phyloP scores from a whole-genome alignment of 2,113 vertebrate species.

The Burhinus bistriatus region DNA sequence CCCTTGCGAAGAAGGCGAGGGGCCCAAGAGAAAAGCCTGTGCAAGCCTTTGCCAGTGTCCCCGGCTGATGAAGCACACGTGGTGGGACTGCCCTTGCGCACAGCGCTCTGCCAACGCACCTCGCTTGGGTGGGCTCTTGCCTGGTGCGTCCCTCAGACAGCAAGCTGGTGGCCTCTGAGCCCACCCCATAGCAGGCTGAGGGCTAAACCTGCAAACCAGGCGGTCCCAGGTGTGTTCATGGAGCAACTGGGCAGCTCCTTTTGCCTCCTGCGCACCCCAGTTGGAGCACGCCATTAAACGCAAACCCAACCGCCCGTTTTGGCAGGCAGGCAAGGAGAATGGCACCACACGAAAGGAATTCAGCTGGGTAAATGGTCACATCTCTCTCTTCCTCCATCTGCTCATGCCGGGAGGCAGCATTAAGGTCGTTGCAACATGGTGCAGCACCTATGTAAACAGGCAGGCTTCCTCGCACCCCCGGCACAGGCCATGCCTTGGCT shows the following conservation, averaged over 20 bases:
- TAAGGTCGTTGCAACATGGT: not conserved
- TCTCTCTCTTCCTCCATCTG: not conserved
- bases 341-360: not conserved
- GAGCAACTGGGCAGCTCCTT: not conserved
- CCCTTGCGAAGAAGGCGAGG: not conserved
- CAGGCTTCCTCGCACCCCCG: accelerated
- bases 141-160: not conserved
- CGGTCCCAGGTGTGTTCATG: not conserved
- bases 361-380: not conserved
- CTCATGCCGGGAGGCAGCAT: not conserved
- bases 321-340: not conserved
- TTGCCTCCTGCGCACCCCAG: not conserved
- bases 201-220: not conserved
- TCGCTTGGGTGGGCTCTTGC: not conserved
- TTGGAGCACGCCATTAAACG: not conserved
- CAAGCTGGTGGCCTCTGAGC: not conserved
- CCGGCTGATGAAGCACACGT: not conserved
- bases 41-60: not conserved
- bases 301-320: accelerated
- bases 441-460: accelerated
- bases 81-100: not conserved
- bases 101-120: not conserved
- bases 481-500: not conserved
- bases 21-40: not conserved
- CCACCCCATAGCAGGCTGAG: accelerated